phyloP scores from a whole-genome alignment of 2,888 invertebrate species.

The Drosophila neonasuta region DNA sequence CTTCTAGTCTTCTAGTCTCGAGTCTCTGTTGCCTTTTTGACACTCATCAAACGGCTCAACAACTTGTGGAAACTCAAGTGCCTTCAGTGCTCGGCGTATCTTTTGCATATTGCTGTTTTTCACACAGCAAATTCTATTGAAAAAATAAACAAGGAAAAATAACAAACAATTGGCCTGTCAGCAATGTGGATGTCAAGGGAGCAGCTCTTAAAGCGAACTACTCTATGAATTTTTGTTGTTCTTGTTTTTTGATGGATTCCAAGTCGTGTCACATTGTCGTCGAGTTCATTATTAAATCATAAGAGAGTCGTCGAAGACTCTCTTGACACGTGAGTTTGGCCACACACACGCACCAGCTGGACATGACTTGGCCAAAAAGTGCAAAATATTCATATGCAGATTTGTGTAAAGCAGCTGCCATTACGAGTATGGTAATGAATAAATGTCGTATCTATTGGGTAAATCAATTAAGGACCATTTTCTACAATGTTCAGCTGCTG shows the following conservation, averaged over 20 bases:
- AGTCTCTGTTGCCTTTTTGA: conserved; percentile 68
- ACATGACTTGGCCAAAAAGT: conserved; percentile 65
- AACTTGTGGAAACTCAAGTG: conserved; percentile 58
- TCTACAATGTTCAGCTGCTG: conserved; percentile 52
- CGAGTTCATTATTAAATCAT: conserved; percentile 74
- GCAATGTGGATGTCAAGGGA: conserved; percentile 70
- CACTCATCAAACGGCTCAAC: conserved; percentile 69
- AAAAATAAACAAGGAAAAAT: conserved; percentile 33
- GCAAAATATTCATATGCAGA: conserved; percentile 57
- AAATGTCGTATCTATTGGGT: conserved; percentile 5
- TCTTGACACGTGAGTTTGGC: conserved; percentile 70
- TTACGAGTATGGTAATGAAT: not conserved
- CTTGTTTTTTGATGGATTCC: conserved; percentile 46
- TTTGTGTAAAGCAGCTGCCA: conserved; percentile 50
- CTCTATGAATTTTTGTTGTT: not conserved
- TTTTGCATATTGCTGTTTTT: conserved; percentile 67
- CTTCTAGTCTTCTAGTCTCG: conserved; percentile 49
- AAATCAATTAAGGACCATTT: conserved; percentile 61
- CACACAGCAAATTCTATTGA: conserved; percentile 59
- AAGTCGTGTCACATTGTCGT: conserved; percentile 50
- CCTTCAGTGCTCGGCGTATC: conserved; percentile 39
- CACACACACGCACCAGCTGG: conserved; percentile 71
- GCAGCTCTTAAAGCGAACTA: conserved; percentile 48
- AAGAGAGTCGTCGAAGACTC: conserved; percentile 3
- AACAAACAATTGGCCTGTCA: conserved; percentile 69